Base-by-base conservation (phyloP, 2,113 vertebrate genomes). In the Helogale parvula region DNA sequence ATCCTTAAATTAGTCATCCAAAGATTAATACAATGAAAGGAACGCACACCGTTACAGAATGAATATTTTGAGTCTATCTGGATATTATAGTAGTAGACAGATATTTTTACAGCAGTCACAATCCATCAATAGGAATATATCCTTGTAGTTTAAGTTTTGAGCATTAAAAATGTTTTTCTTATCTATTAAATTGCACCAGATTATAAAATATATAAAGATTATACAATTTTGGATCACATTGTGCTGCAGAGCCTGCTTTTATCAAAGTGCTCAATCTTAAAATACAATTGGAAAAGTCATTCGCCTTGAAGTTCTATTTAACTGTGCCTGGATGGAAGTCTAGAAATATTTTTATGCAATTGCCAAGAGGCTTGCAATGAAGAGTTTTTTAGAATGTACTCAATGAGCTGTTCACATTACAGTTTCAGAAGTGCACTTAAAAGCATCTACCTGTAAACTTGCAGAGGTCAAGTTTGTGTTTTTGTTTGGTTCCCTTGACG, bases 401-500 rank as follows among this genome's bases (percentile, higher is more conserved):
- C 9, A 94, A 77, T 29, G 33, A 96, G 82, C 84, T 71, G 72
- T 14, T 38, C 23, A 47, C 35, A 0, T 74, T 69, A 63, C 63
- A 60, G 63, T 85, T 54, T 96, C 88, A 97, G 50, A 95, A 57
- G 76, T 85, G 35, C 47, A 29, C 77, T 93, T 86, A 23, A 85
- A 94, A 95, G 86, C 85, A 29, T 65, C 47, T 93, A 50, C 81
- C 91, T 95, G 1, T 88, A 90, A 97, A 93, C 96, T 86, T 27
- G 96, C 69, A 97, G 96, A 74, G 95, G 95, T 88, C 97, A 98
- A 96, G 98, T 98, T 98, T 97, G 96, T 95, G 91, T 52, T 94
- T 96, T 94, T 95, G 95, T 98, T 98, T 98, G 90, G 80, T 98
- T 98, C 65, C 98, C 97, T 83, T 97, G 93, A 77, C 95, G 31